A percentile compares a stretch with the other conserved stretches of the same genome.
Evolutionary conservation across 2,888 invertebrate species (phyloP).

Genomic region (Agrypnus murinus): DNA sequence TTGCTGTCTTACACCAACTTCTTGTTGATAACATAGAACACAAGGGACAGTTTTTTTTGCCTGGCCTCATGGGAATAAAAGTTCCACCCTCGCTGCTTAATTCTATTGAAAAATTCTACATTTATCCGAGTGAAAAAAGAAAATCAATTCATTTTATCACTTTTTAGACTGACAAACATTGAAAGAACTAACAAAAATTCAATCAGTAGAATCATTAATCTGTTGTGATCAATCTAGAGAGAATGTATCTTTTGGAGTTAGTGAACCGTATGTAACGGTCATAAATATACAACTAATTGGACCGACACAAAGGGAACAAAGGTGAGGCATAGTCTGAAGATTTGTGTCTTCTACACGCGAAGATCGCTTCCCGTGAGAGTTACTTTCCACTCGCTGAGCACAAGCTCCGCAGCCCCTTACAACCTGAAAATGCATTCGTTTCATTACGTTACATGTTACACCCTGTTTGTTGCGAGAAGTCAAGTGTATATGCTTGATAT

Average conservation of each 20-base stretch:
- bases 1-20: too few relatives aligned
- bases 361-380: slow-evolving; percentile 47
- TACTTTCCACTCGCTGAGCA: slow-evolving; percentile 49
- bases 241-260: slow-evolving; percentile 11
- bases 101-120: too few relatives aligned
- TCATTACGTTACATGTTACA: slow-evolving; percentile 53
- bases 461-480: slow-evolving; percentile 47
- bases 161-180: too few relatives aligned
- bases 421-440: slow-evolving; percentile 54
- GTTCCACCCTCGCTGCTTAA: too few relatives aligned
- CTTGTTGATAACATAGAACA: too few relatives aligned
- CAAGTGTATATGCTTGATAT: slow-evolving; percentile 41
- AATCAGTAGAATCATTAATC: slow-evolving; percentile 8
- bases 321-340: slow-evolving; percentile 44
- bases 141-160: too few relatives aligned
- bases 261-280: slow-evolving; percentile 30
- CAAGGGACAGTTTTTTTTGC: too few relatives aligned
- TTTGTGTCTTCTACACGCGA: slow-evolving; percentile 50
- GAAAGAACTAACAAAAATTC: not conserved
- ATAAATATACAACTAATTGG: slow-evolving; percentile 50
- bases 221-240: not conserved
- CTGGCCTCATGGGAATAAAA: too few relatives aligned
- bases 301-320: slow-evolving; percentile 44
- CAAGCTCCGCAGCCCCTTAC: slow-evolving; percentile 41
- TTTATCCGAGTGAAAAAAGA: too few relatives aligned